Percentiles rank a stretch among this genome's conserved stretches.
phyloP scores from a whole-genome alignment of 2,113 vertebrate genomes.

The Hucho hucho region DNA sequence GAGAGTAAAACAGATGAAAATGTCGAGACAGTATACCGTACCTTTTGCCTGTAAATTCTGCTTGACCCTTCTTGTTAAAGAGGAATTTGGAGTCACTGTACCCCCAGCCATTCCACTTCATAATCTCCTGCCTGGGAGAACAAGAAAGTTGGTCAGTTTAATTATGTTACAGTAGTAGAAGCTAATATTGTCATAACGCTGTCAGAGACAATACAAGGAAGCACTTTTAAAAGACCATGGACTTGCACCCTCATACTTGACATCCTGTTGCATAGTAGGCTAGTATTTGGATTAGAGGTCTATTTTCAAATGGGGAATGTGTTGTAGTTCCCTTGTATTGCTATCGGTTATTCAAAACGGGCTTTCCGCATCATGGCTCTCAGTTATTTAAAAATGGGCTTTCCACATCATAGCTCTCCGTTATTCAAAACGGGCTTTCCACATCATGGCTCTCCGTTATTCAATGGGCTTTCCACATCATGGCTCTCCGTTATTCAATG shows the following conservation, averaged over 20 bases:
- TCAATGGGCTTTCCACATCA: no score
- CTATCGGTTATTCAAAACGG: background rate
- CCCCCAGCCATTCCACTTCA: conserved; percentile 99
- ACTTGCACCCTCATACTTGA: background rate
- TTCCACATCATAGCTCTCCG: no score
- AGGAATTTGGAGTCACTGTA: conserved; percentile 94
- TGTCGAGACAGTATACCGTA: conserved; percentile 47
- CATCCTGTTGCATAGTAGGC: background rate
- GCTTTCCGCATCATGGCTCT: no score
- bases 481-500: no score
- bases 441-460: no score
- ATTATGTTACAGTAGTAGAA: background rate
- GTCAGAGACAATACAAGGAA: background rate
- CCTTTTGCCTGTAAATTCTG: conserved; percentile 96
- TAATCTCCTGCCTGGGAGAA: conserved; percentile 86
- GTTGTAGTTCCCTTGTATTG: conserved; percentile 9
- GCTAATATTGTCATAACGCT: background rate
- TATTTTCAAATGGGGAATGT: background rate
- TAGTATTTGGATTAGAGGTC: background rate
- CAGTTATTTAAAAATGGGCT: no score
- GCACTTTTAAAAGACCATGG: background rate
- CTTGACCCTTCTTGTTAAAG: conserved; percentile 96
- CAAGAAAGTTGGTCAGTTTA: background rate
- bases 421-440: no score
- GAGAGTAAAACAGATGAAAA: background rate